Conservation (phyloP, 2,113 vertebrate species). For the Ammodytes dubius region DNA sequence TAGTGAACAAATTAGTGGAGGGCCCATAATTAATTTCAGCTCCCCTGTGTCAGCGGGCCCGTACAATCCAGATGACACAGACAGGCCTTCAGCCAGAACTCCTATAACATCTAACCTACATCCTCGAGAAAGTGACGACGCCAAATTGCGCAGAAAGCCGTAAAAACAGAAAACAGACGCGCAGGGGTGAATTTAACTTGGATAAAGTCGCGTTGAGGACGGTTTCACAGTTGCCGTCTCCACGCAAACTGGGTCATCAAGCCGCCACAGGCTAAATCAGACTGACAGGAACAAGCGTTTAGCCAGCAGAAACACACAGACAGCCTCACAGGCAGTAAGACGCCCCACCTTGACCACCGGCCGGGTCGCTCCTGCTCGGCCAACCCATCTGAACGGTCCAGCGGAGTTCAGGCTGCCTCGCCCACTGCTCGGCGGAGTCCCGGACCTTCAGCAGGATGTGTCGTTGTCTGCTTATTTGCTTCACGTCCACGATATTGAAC, state of each 20-base stretch:
- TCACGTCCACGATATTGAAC: slow-evolving; percentile 17
- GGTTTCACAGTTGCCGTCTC: slow-evolving; percentile 42
- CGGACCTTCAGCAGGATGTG: slow-evolving; percentile 57
- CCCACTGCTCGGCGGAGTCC: slow-evolving; percentile 60
- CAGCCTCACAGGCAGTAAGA: slow-evolving; percentile 16
- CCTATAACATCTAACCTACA: slow-evolving; percentile 32
- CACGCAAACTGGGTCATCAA: slow-evolving; percentile 74
- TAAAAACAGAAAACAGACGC: not conserved
- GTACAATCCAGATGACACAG: slow-evolving; percentile 38
- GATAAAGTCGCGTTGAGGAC: slow-evolving; percentile 32
- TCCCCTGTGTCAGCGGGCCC: slow-evolving; percentile 57
- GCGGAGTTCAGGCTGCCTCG: slow-evolving; percentile 65
- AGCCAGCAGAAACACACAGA: slow-evolving; percentile 47
- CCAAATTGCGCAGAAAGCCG: slow-evolving; percentile 1
- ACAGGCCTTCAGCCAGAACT: slow-evolving; percentile 65
- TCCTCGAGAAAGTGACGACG: slow-evolving; percentile 36
- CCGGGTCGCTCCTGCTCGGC: slow-evolving; percentile 62
- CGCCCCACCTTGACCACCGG: slow-evolving; percentile 80
- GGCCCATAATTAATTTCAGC: slow-evolving; percentile 27
- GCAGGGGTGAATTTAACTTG: slow-evolving; percentile 17
- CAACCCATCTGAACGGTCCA: slow-evolving; percentile 47
- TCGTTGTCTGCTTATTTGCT: slow-evolving; percentile 25
- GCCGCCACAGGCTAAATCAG: slow-evolving; percentile 57
- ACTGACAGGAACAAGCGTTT: slow-evolving; percentile 43
- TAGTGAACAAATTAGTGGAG: slow-evolving; percentile 30